These are phyloP conservation scores for Eupithecia tripunctaria DNA, from an alignment of 2,888 invertebrate genomes.

Conservation along the genomic window DNA sequence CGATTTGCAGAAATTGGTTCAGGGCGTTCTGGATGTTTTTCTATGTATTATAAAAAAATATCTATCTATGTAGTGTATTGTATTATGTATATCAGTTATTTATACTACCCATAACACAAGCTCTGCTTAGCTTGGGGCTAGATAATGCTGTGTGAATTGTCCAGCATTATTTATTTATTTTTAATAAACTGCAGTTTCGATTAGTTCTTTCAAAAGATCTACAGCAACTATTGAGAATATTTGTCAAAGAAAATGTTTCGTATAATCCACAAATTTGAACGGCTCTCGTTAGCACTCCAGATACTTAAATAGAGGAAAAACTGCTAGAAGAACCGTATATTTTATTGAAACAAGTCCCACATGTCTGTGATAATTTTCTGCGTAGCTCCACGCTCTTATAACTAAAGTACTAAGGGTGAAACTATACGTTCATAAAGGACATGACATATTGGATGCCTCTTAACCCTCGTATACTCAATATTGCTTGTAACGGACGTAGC, in stretches of 20 bases:
- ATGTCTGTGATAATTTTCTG: constrained; percentile 21
- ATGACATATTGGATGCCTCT: constrained; percentile 35
- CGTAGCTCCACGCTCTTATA: constrained; percentile 12
- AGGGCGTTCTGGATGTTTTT: too few relatives aligned
- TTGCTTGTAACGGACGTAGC: constrained; percentile 34
- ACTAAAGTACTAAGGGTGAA: constrained; percentile 18
- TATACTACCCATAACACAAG: too few relatives aligned
- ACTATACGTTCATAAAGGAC: constrained; percentile 34
- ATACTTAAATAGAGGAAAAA: constrained; percentile 3
- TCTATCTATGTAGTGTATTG: too few relatives aligned
- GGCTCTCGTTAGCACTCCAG: background rate
- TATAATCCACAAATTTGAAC: background rate
- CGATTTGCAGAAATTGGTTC: too few relatives aligned
- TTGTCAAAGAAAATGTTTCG: background rate
- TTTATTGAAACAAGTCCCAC: constrained; percentile 10
- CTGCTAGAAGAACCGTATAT: constrained; percentile 2
- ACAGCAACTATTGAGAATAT: background rate
- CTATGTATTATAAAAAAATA: too few relatives aligned
- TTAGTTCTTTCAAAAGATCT: background rate
- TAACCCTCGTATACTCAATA: constrained; percentile 42
- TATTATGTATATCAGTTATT: too few relatives aligned
- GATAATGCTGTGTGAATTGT: too few relatives aligned
- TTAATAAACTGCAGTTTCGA: background rate
- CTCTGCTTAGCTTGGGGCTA: too few relatives aligned
- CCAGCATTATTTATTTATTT: too few relatives aligned